Evolutionary conservation across 1,140 invertebrate genomes (phyloP).

Genomic region (Lepidurus packardi): DNA sequence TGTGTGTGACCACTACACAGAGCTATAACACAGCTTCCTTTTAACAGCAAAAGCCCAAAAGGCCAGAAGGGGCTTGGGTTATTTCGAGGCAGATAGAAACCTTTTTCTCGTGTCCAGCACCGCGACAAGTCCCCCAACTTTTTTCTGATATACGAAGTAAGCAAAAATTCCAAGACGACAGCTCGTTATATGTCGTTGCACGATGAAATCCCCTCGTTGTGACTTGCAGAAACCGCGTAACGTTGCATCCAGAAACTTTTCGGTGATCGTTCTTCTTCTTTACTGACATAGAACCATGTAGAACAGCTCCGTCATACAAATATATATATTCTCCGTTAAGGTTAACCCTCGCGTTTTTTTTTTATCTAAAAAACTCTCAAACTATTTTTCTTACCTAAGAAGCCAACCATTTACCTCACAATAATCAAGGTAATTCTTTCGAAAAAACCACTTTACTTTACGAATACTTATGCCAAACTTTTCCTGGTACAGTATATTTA

Average conservation of each 20-base stretch:
- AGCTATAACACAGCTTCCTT: not conserved
- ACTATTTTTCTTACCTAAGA: not conserved
- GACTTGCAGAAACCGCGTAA: conserved; percentile 2
- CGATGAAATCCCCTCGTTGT: conserved; percentile 17
- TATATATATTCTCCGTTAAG: not conserved
- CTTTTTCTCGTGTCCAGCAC: conserved; percentile 1
- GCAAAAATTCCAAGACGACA: conserved; percentile 21
- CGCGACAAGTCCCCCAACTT: not conserved
- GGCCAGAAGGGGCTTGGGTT: conserved; percentile 3
- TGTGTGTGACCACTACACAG: not conserved
- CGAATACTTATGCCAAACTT: not conserved
- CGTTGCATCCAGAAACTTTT: conserved; percentile 5
- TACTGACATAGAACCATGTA: conserved; percentile 11
- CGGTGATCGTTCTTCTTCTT: conserved; percentile 7
- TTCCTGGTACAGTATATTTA: not conserved
- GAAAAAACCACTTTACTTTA: not conserved
- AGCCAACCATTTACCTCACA: not conserved
- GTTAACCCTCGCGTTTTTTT: not conserved
- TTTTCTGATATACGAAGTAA: conserved; percentile 11
- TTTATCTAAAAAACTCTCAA: not conserved
- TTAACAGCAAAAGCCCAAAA: not conserved
- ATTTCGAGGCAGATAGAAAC: not conserved
- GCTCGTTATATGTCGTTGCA: conserved; percentile 15
- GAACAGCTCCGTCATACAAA: not conserved
- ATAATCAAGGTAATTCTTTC: not conserved